Evolutionary conservation across 2,888 invertebrate genomes (phyloP).

Genomic region (Drosophila recens): DNA sequence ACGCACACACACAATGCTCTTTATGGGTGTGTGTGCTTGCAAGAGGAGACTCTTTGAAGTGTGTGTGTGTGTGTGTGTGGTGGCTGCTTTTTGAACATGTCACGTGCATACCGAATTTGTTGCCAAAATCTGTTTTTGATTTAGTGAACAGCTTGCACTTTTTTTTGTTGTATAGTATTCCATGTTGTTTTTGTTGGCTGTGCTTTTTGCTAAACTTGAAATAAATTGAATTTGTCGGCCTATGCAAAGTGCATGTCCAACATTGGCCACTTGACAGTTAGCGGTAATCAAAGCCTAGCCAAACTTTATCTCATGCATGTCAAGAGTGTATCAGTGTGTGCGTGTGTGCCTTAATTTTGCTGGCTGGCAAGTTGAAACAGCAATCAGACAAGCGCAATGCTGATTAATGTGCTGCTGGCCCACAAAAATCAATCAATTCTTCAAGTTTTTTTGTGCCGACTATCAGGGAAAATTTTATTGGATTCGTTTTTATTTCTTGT

Average conservation of each 20-base stretch:
- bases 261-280: slow-evolving; percentile 65
- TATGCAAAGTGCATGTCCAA: slow-evolving; percentile 67
- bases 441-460: slow-evolving; percentile 60
- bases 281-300: slow-evolving; percentile 66
- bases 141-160: slow-evolving; percentile 77
- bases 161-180: slow-evolving; percentile 16
- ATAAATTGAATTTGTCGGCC: slow-evolving; percentile 74
- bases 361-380: slow-evolving; percentile 48
- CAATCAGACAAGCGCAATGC: slow-evolving; percentile 71
- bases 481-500: slow-evolving; percentile 19
- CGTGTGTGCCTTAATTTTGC: slow-evolving; percentile 48
- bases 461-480: slow-evolving; percentile 45
- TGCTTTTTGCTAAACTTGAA: slow-evolving; percentile 58
- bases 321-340: slow-evolving; percentile 2
- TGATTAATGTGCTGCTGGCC: slow-evolving; percentile 75
- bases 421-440: slow-evolving; percentile 74
- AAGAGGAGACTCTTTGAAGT: slow-evolving; percentile 5
- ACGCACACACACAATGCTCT: slow-evolving; percentile 30
- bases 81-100: slow-evolving; percentile 68
- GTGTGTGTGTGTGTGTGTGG: slow-evolving; percentile 32
- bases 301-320: slow-evolving; percentile 34
- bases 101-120: slow-evolving; percentile 81
- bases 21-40: slow-evolving; percentile 9
- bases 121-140: slow-evolving; percentile 80
- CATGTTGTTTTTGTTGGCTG: background rate